Percentiles rank a stretch among this genome's conserved stretches.
Conservation (phyloP, 1,140 invertebrate species). For the Copidosoma floridanum region DNA sequence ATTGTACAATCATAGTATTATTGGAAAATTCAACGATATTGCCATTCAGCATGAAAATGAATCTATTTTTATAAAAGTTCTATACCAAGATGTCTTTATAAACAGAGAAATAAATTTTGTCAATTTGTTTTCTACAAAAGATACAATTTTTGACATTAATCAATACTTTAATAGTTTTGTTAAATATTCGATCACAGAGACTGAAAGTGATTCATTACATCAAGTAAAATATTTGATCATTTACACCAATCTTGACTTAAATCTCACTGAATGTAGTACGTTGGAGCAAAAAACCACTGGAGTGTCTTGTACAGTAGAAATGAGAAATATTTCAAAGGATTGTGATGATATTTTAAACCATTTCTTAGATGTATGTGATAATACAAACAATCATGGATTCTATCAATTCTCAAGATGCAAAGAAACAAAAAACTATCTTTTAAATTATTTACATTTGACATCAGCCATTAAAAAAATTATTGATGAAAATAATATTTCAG, state of each 20-base stretch:
- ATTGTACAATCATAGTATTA: slow-evolving; percentile 25
- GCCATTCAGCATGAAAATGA: slow-evolving; percentile 26
- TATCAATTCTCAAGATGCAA: slow-evolving; percentile 24
- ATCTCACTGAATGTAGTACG: slow-evolving; percentile 26
- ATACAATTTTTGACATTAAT: slow-evolving; percentile 24
- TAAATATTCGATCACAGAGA: slow-evolving; percentile 15
- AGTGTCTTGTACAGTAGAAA: slow-evolving; percentile 22
- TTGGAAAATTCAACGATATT: slow-evolving; percentile 31
- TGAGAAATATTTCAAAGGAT: slow-evolving; percentile 27
- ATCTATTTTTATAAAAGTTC: slow-evolving; percentile 28
- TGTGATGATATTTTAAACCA: slow-evolving; percentile 29
- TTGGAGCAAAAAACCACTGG: neutral
- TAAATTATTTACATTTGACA: slow-evolving; percentile 23
- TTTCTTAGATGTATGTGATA: slow-evolving; percentile 27
- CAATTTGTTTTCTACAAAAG: slow-evolving; percentile 29
- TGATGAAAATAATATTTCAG: slow-evolving; percentile 17
- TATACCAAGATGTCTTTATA: slow-evolving; percentile 26
- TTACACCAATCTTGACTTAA: slow-evolving; percentile 31
- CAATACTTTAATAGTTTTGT: slow-evolving; percentile 33
- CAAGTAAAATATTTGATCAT: slow-evolving; percentile 30
- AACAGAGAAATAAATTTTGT: slow-evolving; percentile 25
- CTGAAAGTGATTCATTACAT: slow-evolving; percentile 20
- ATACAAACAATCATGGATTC: slow-evolving; percentile 14
- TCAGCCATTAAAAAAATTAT: slow-evolving; percentile 23
- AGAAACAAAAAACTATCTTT: slow-evolving; percentile 24